Evolutionary conservation across 2,113 vertebrate genomes (phyloP), one percentile per base, ranked within the genome.

Genomic region (Odocoileus hemionus): DNA sequence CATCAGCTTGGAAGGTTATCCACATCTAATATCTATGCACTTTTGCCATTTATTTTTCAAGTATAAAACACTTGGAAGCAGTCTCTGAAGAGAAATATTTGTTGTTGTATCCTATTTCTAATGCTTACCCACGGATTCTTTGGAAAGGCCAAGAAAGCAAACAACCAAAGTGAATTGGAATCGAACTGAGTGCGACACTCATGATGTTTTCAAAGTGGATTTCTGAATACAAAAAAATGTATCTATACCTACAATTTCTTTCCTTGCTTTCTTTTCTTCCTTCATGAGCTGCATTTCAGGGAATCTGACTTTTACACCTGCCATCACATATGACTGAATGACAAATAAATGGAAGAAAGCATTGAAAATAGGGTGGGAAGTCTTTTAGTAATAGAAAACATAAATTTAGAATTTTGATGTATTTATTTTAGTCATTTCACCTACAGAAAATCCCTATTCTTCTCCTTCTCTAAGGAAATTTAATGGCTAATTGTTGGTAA

Each of bases 131-230:
- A 80, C 5, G 36, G 90, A 45, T 28, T 96, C 50, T 95, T 92
- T 83, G 61, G 30, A 95, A 92, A 55, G 87, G 52, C n/a, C 14
- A 86, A 14, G 3, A 94, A 95, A 96, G 12, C 28, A 97, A 94
- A 97, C 92, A 64, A 50, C 25, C 21, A 88, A 89, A 94, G 16
- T 96, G n/a, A 94, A 87, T 33, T 87, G 45, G 30, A 76, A 74
- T 80, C n/a, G 43, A 96, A 86, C 45, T 57, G 80, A 96, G 2
- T 82, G 19, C 19, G 95, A 87, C 36, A 89, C 7, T 94, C n/a
- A 54, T 17, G n/a, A 95, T 87, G 47, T n/a, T 89, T 61, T 70
- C 93, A 96, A 94, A 93, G 67, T 92, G 36, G 13, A 64, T 86
- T 90, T 96, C 85, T 94, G 95, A 88, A 89, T 43, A 78, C 70